Conservation (phyloP, 2,797 vertebrate genomes). For the Acipenser ruthenus region DNA sequence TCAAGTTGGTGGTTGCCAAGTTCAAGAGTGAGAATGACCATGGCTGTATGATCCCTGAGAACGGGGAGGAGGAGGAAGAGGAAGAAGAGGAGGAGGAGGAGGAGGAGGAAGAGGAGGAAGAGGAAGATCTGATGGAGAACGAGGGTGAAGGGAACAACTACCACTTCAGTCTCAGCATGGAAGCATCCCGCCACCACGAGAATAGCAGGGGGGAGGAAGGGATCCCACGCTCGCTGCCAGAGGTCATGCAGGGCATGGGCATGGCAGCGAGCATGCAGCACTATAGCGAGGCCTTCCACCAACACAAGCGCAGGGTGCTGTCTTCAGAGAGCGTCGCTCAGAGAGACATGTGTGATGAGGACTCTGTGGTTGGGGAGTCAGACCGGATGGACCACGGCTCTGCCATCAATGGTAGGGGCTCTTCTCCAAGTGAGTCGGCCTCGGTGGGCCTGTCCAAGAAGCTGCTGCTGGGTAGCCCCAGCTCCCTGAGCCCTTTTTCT, state of each 20-base stretch:
- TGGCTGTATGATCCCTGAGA: conserved; percentile 79
- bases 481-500: conserved; percentile 91
- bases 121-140: conserved; percentile 77
- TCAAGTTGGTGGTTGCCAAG: conserved; percentile 96
- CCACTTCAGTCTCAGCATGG: conserved; percentile 85
- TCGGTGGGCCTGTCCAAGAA: conserved; percentile 94
- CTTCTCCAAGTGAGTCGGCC: conserved; percentile 88
- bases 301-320: conserved; percentile 89
- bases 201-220: conserved; percentile 77
- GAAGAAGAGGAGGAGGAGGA: conserved; percentile 80
- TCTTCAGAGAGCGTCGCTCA: conserved; percentile 70
- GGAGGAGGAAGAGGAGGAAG: conserved; percentile 86
- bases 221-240: conserved; percentile 77
- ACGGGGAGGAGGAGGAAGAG: conserved; percentile 92
- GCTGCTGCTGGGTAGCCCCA: conserved; percentile 93
- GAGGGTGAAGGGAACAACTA: conserved; percentile 85
- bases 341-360: conserved; percentile 83
- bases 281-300: conserved; percentile 92
- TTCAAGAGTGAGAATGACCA: conserved; percentile 84
- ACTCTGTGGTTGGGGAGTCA: conserved; percentile 82
- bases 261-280: conserved; percentile 97
- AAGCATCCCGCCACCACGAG: conserved; percentile 84
- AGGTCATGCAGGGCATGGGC: conserved; percentile 96
- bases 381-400: conserved; percentile 83
- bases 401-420: conserved; percentile 83